Base-by-base conservation (phyloP, 2,888 invertebrate species). In the Diaphora mendica region DNA sequence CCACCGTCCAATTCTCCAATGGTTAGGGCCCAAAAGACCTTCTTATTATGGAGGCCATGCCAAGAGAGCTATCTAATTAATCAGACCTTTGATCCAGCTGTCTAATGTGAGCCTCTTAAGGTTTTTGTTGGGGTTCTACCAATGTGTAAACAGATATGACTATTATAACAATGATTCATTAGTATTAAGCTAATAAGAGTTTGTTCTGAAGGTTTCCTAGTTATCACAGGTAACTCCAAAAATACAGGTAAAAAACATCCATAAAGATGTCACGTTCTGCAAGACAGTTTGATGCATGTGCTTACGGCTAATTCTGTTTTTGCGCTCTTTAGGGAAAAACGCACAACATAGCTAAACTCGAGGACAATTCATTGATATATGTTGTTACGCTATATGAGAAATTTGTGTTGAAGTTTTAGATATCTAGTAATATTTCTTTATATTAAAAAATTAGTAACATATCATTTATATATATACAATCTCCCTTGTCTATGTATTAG, bases 241-340 rank as follows among this genome's bases (percentile, higher is more conserved):
- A 83, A 75, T 77, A 79, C 77, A 78, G 72, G 75, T 79, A 87
- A 89, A 88, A 87, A 89, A 85, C 76, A 79, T 81, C 79, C 90
- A 89, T 91, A 91, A 91, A 91, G 82, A 89, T 90, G 88, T 88
- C 89, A 85, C 78, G 79, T 78, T 81, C 77, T 78, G 76, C 79
- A 81, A 72, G 89, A 90, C 90, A 88, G 77, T 74, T 83, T 91
- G 91, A 91, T 89, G 88, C 90, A 91, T 91, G 91, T 82, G 73
- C 48, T 86, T 75, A 79, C 81, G 80, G 90, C 91, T 90, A 87
- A 91, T 90, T 90, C 85, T 85, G 89, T 92, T 90, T 88, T 90
- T 78, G 78, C 59, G 81, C 83, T 84, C 85, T 89, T 87, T 85
- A 84, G 85, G 86, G 83, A 87, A 88, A 62, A 42, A 88, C 82